Conservation (phyloP, 2,888 invertebrate species). For the Anoplius nigerrimus region DNA sequence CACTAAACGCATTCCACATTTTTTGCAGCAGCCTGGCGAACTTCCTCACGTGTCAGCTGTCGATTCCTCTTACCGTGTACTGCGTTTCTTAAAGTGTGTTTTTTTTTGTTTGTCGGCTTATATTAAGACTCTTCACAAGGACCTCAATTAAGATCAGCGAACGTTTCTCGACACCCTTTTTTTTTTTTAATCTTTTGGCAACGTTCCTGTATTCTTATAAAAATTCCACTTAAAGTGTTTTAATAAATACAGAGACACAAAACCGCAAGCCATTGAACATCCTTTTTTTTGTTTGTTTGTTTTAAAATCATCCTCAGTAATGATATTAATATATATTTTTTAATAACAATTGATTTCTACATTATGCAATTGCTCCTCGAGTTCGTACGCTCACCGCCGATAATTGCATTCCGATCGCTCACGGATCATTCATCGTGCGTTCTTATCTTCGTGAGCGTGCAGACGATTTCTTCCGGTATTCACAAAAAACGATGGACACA, state of each 20-base stretch:
- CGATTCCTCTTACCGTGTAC: conserved; percentile 44
- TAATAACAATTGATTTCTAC: conserved; percentile 49
- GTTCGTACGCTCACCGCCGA: conserved; percentile 14
- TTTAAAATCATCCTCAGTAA: conserved; percentile 13
- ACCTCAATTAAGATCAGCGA: conserved; percentile 41
- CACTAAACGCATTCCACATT: too few relatives aligned
- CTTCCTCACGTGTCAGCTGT: too few relatives aligned
- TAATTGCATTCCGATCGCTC: conserved; percentile 32
- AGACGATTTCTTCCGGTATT: conserved; percentile 34
- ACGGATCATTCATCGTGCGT: conserved; percentile 35
- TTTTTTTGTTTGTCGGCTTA: conserved; percentile 39
- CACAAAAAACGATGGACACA: conserved; percentile 55
- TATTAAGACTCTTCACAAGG: conserved; percentile 43
- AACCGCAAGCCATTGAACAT: conserved; percentile 21
- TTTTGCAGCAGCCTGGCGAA: too few relatives aligned
- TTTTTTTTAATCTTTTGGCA: conserved; percentile 26
- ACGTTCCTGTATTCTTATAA: conserved; percentile 39
- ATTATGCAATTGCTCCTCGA: conserved; percentile 36
- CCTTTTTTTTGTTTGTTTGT: conserved; percentile 30
- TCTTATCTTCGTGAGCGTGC: too few relatives aligned
- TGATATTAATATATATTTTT: conserved; percentile 47
- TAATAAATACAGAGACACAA: conserved; percentile 49
- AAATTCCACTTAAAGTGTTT: conserved; percentile 49
- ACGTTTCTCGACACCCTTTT: too few relatives aligned
- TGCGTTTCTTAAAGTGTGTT: conserved; percentile 44